These are phyloP conservation scores for Andrena camellia DNA, from an alignment of 2,888 invertebrate genomes.

Conservation along the genomic window DNA sequence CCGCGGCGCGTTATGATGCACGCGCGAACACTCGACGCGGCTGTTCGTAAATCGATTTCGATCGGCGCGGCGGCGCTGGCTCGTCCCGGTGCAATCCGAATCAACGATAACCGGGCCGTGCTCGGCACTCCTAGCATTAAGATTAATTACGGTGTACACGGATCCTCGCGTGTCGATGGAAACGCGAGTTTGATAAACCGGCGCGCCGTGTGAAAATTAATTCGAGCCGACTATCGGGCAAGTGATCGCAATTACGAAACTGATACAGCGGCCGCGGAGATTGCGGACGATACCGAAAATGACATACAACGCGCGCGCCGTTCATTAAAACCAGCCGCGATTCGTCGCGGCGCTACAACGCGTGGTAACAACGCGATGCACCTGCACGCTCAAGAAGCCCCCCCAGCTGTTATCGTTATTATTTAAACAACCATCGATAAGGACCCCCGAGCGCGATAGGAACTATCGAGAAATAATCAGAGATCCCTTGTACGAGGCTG, in stretches of 20 bases:
- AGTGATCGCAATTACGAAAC: constrained; percentile 60
- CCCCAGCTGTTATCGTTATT: constrained; percentile 28
- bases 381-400: not conserved
- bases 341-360: not conserved
- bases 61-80: constrained; percentile 37
- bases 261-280: constrained; percentile 31
- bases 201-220: constrained; percentile 59
- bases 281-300: constrained; percentile 34
- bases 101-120: constrained; percentile 46
- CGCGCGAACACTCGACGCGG: constrained; percentile 42
- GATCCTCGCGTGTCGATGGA: constrained; percentile 71
- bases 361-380: not conserved
- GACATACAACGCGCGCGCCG: constrained; percentile 2
- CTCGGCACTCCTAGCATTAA: constrained; percentile 63
- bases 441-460: constrained; percentile 5
- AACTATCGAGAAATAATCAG: constrained; percentile 11
- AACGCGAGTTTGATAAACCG: constrained; percentile 67
- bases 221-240: constrained; percentile 49
- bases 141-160: constrained; percentile 67
- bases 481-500: not conserved
- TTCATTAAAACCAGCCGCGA: constrained; percentile 19
- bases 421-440: constrained; percentile 34
- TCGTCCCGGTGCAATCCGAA: constrained; percentile 44
- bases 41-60: constrained; percentile 65
- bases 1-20: constrained; percentile 30